Conservation (phyloP, 1,140 invertebrate species). For the Ephestia elutella region DNA sequence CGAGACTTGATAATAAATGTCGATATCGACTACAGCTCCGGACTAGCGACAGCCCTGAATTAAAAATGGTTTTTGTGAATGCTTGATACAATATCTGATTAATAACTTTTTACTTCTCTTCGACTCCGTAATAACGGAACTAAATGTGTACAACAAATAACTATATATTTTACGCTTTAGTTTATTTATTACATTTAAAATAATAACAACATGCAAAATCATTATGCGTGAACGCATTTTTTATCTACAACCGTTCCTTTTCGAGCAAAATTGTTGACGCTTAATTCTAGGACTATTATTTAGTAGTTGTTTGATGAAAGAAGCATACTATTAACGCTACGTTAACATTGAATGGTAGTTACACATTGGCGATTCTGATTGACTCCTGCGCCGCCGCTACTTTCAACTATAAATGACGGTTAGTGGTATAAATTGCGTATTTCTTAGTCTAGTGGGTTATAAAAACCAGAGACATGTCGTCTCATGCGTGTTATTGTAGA, state of each 20-base stretch:
- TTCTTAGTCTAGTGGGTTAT: neutral
- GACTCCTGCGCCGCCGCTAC: neutral
- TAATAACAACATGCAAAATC: conserved; percentile 4
- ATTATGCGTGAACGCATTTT: conserved; percentile 6
- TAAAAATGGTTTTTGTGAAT: conserved; percentile 21
- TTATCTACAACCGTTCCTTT: neutral
- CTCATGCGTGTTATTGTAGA: conserved; percentile 41
- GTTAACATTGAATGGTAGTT: conserved; percentile 1
- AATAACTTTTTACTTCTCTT: neutral
- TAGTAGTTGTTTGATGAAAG: conserved; percentile 8
- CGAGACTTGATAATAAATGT: conserved; percentile 64
- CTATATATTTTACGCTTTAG: neutral
- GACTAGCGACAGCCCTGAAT: conserved; percentile 52
- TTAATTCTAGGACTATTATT: neutral
- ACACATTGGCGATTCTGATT: conserved; percentile 1
- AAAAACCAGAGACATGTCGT: conserved; percentile 10
- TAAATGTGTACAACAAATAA: too few relatives aligned
- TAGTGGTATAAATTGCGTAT: conserved; percentile 3
- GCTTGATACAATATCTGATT: neutral
- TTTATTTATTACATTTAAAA: neutral
- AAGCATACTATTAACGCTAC: neutral
- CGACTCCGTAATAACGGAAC: too few relatives aligned
- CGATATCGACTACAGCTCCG: conserved; percentile 55
- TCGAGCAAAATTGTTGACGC: neutral
- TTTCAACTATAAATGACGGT: neutral